Evolutionary conservation across 2,113 vertebrate species (phyloP), one percentile per base, ranked within the genome.

Genomic region (Sardina pilchardus): DNA sequence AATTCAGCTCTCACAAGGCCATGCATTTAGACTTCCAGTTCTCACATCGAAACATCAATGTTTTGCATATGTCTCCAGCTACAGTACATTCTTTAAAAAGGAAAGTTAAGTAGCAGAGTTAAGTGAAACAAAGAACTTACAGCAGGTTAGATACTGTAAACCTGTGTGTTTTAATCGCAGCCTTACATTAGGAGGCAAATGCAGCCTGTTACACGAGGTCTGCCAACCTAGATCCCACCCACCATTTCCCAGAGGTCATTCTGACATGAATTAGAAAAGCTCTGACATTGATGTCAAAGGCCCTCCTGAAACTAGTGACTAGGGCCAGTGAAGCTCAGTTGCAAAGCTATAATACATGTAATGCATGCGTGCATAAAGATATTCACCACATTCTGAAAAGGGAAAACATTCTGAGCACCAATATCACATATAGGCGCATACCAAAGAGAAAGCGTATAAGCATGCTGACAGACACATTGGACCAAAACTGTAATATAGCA

Each of bases 401-500:
- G 4, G 3, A 59, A 59, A 59, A 59, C 19, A 59, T 59, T 24
- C 21, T 24, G 10, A 78, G 71, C 16, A 36, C 30, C 71, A 36
- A 78, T 78, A 78, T 26, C 63, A 30, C 34, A 34, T 36, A 17
- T 36, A 17, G 14, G 16, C 34, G 12, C 71, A 78, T 78, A 34
- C 30, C 71, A 78, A 59, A 78, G 71, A 36, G 71, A 16, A 78
- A 78, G 5, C 26, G 16, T 78, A 78, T 78, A 78, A 78, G 30
- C 71, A 78, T 36, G 71, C 71, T 78, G 71, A 78, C 71, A 78
- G 71, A 78, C 71, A 78, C 71, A 78, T 2, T 78, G 30, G 10
- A 16, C 10, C 10, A 10, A 14, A 78, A 34, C 10, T 14, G 71
- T 39, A 78, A 34, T 19, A 78, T 34, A 78, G 4, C 34, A 36